These are phyloP conservation scores for Sturmia bella DNA, from an alignment of 2,888 invertebrate species.

Conservation along the genomic window DNA sequence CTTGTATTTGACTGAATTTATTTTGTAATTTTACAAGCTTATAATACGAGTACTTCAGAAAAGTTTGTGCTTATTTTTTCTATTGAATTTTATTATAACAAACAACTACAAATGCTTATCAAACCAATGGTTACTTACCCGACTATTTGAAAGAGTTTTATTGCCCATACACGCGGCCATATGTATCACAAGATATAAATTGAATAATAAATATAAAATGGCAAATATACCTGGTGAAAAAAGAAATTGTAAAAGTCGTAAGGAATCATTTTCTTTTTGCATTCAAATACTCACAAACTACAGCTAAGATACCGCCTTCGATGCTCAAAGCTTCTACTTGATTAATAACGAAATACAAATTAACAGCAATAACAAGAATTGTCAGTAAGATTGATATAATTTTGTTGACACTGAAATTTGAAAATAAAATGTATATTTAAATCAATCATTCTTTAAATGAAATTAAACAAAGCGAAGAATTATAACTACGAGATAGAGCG, in stretches of 20 bases:
- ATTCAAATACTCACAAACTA: slow-evolving; percentile 80
- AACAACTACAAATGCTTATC: no score
- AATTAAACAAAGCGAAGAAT: background rate
- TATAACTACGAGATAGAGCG: no score
- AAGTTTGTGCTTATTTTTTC: no score
- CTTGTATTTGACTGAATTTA: no score
- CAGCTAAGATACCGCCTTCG: slow-evolving; percentile 81
- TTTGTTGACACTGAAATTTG: slow-evolving; percentile 85
- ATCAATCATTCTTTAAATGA: background rate
- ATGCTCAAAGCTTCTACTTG: slow-evolving; percentile 83
- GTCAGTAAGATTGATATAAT: slow-evolving; percentile 86
- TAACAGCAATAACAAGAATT: slow-evolving; percentile 88
- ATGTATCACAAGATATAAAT: slow-evolving; percentile 88
- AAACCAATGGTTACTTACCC: slow-evolving; percentile 79
- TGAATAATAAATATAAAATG: slow-evolving; percentile 87
- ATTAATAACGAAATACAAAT: slow-evolving; percentile 88
- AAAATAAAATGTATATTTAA: background rate
- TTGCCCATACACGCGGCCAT: slow-evolving; percentile 87
- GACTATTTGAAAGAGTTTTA: slow-evolving; percentile 82
- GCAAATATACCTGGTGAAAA: slow-evolving; percentile 83
- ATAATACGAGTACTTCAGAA: no score
- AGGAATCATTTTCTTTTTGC: slow-evolving; percentile 4
- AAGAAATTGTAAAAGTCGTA: slow-evolving; percentile 14
- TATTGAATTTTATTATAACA: no score
- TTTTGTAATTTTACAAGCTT: no score